Evolutionary conservation across 2,113 vertebrate species (phyloP), one percentile per base, ranked within the genome.

Genomic region (Cyphomyrus discorhynchus): DNA sequence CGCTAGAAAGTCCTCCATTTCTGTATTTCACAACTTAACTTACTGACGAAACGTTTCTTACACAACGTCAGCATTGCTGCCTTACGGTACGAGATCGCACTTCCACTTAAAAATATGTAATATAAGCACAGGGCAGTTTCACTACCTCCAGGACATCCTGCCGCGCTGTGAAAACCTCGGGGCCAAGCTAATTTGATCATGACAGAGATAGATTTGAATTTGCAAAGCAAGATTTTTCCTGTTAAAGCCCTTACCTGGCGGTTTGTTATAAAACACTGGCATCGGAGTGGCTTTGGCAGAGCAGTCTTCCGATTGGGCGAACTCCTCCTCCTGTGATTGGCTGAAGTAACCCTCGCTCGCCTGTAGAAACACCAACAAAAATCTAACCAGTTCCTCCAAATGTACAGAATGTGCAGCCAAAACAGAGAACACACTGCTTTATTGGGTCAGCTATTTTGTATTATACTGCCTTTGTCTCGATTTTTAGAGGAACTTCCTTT

Each of bases 281-380:
- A 93, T 92, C 17, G 97, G 97, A n/a, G 96, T 95, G 89, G 96
- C 95, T 96, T 99, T 99, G 88, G 97, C 97, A 3, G 97, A 97
- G 58, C 94, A 95, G 91, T 98, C 97, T 92, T 97, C 98, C 0
- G 96, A 92, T 90, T 97, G 97, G 92, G 96, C 96, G 11, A 98
- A 98, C 87, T 98, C 98, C 90, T 99, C 98, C 92, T 98, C 98
- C 93, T 99, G 98, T 92, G 98, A 98, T 92, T 98, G 98, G 95
- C 98, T 99, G 95, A 98, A 99, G 92, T 99, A 99, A 62, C 98
- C 98, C 92, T 99, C 98, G 24, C 98, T 98, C 46, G 97, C 97
- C 98, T 99, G 91, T 42, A 91, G 17, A 90, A 86, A 89, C 47
- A 39, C 86, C 89, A 31, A 89, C 84, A 80, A 11, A 91, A 47